Conservation (phyloP, 2,888 invertebrate species). For the Homarus gammarus region DNA sequence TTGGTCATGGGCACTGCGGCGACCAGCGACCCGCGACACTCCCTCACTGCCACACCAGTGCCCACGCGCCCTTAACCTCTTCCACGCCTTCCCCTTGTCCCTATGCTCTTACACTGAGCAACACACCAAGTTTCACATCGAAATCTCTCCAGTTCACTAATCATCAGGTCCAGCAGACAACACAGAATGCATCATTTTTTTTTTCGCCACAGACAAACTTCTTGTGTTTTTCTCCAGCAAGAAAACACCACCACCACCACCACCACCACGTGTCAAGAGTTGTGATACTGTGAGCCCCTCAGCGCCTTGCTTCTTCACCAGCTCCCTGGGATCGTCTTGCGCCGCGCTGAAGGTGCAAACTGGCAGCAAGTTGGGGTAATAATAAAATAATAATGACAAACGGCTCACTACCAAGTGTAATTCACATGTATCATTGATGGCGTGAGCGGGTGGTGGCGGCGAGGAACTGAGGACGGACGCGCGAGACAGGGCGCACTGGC, state of each 20-base stretch:
- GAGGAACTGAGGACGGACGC: slow-evolving; percentile 32
- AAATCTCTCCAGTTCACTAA: neutral
- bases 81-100: neutral
- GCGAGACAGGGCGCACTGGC: slow-evolving; percentile 28
- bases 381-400: slow-evolving; percentile 68
- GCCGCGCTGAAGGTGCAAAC: slow-evolving; percentile 53
- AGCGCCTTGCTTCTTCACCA: neutral
- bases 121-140: neutral
- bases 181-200: neutral
- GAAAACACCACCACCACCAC: slow-evolving; percentile 5
- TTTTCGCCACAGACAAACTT: neutral
- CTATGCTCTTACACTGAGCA: neutral
- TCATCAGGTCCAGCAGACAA: neutral
- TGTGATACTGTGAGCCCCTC: neutral
- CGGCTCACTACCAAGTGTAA: slow-evolving; percentile 54
- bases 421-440: slow-evolving; percentile 63
- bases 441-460: slow-evolving; percentile 41
- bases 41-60: neutral
- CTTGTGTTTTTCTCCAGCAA: no score
- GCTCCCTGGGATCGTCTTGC: slow-evolving; percentile 35
- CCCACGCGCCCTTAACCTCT: neutral
- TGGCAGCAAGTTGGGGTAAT: slow-evolving; percentile 63
- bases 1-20: slow-evolving; percentile 54
- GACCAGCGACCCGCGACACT: neutral
- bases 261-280: slow-evolving; percentile 42